phyloP scores from a whole-genome alignment of 2,888 invertebrate species.

The Dorcus parallelipipedus region DNA sequence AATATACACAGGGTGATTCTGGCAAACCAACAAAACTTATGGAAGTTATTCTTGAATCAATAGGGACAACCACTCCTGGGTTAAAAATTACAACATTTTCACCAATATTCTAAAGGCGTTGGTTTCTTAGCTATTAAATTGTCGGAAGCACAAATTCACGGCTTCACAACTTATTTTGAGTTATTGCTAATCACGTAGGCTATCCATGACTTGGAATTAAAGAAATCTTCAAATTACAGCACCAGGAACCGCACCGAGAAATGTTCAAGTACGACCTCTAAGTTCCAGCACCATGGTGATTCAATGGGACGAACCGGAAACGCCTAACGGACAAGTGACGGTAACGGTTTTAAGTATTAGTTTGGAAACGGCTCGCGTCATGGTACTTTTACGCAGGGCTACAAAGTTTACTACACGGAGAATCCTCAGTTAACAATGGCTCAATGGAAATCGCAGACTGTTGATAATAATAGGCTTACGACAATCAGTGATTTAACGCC shows the following conservation, averaged over 20 bases:
- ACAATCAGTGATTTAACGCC: slow-evolving; percentile 90
- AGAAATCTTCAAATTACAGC: slow-evolving; percentile 56
- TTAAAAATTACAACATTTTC: too few species aligned
- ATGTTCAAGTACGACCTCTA: slow-evolving; percentile 89
- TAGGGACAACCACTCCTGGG: too few species aligned
- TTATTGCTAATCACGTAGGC: too few species aligned
- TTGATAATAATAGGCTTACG: slow-evolving; percentile 88
- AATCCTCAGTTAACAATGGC: slow-evolving; percentile 82
- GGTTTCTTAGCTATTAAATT: too few species aligned
- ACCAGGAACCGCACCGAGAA: slow-evolving; percentile 92
- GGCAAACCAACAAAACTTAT: too few species aligned
- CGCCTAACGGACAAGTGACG: slow-evolving; percentile 95
- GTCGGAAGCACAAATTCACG: too few species aligned
- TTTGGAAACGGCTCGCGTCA: not conserved
- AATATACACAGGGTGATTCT: too few species aligned
- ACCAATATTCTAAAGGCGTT: too few species aligned
- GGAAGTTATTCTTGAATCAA: too few species aligned
- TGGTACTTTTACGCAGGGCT: slow-evolving; percentile 65
- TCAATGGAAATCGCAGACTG: slow-evolving; percentile 90
- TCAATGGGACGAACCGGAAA: slow-evolving; percentile 97
- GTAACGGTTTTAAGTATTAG: slow-evolving; percentile 53
- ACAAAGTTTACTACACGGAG: slow-evolving; percentile 95
- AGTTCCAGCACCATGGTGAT: slow-evolving; percentile 96
- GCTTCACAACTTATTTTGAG: too few species aligned
- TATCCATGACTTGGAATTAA: too few species aligned